These are phyloP conservation scores for Trilocha varians DNA, from an alignment of 2,888 invertebrate genomes.

Conservation along the genomic window DNA sequence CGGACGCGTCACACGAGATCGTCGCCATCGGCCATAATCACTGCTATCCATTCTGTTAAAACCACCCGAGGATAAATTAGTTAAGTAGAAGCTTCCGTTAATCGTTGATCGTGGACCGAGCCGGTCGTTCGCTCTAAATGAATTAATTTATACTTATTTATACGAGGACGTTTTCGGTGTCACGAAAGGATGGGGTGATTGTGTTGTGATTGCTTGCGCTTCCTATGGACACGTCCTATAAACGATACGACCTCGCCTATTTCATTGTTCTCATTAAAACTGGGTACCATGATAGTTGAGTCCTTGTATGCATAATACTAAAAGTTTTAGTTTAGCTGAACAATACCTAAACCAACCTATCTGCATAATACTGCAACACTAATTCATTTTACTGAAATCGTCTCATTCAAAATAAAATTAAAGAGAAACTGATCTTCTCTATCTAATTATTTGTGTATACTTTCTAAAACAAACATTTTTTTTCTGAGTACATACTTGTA, in stretches of 20 bases:
- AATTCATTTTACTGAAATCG: too few relatives aligned
- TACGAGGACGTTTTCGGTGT: slow-evolving; percentile 72
- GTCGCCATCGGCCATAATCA: slow-evolving; percentile 61
- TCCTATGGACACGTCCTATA: slow-evolving; percentile 66
- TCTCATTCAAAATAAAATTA: too few relatives aligned
- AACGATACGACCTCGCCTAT: slow-evolving; percentile 29
- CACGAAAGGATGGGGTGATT: slow-evolving; percentile 72
- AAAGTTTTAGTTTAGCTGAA: too few relatives aligned
- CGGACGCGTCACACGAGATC: slow-evolving; percentile 49
- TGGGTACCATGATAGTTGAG: too few relatives aligned
- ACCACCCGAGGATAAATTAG: slow-evolving; percentile 74
- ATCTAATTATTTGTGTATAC: too few relatives aligned
- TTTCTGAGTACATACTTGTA: not conserved
- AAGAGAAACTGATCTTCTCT: too few relatives aligned
- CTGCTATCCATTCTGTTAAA: slow-evolving; percentile 75
- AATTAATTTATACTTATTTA: slow-evolving; percentile 74
- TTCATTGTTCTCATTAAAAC: slow-evolving; percentile 22
- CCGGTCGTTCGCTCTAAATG: slow-evolving; percentile 68
- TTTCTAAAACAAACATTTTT: not conserved
- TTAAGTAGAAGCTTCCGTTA: slow-evolving; percentile 75
- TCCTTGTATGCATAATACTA: too few relatives aligned
- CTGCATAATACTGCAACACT: too few relatives aligned
- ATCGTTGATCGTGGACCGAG: slow-evolving; percentile 67
- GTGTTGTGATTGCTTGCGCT: slow-evolving; percentile 69
- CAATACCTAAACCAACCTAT: too few relatives aligned